Percentiles rank a stretch among this genome's conserved stretches.
Conservation (phyloP, 2,113 vertebrate species). For the Tinamus guttatus region DNA sequence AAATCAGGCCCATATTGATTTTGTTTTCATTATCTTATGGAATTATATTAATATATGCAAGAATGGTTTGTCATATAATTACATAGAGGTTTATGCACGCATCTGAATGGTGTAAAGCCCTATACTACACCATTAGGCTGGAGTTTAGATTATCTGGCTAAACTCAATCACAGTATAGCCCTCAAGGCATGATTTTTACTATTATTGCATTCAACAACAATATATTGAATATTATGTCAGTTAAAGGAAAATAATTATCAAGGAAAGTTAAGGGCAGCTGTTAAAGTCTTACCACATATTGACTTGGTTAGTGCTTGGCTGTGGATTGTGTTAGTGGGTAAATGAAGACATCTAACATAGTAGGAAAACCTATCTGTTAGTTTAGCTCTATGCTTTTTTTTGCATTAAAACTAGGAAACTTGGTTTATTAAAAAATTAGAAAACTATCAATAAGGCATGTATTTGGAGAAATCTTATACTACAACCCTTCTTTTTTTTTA, state of each 20-base stretch:
- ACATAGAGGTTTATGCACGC: conserved; percentile 5
- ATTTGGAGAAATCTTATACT: neutral
- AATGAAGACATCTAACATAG: conserved; percentile 71
- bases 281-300: conserved; percentile 71
- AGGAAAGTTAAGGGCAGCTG: conserved; percentile 68
- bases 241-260: conserved; percentile 77
- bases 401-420: conserved; percentile 11
- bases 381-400: conserved; percentile 44
- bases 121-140: conserved; percentile 77
- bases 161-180: conserved; percentile 81
- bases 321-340: conserved; percentile 61
- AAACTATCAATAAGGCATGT: neutral
- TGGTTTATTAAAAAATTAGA: neutral
- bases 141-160: conserved; percentile 78
- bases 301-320: conserved; percentile 69
- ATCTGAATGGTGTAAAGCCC: conserved; percentile 59
- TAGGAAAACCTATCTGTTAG: conserved; percentile 59
- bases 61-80: conserved; percentile 46
- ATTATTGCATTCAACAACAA: conserved; percentile 72
- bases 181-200: conserved; percentile 78
- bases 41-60: conserved; percentile 42
- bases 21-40: conserved; percentile 37
- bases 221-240: conserved; percentile 77
- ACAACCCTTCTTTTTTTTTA: too few species aligned
- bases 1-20: neutral